Conservation (phyloP, 2,113 vertebrate species). For the Notechis scutatus region DNA sequence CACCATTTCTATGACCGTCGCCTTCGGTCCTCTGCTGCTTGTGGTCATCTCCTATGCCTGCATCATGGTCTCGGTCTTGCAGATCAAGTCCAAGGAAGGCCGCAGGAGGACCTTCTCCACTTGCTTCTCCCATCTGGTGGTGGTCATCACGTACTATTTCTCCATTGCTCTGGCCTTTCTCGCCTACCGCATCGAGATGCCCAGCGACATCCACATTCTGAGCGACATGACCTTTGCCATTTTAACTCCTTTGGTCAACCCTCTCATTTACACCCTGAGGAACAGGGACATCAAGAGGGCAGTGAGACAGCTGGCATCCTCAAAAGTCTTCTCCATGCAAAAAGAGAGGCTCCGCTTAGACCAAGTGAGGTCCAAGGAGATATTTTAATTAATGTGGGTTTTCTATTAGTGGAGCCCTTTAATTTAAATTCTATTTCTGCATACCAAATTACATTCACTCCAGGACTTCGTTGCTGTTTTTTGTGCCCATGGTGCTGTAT, state of each 20-base stretch:
- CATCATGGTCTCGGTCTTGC: conserved; percentile 21
- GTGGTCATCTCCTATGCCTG: conserved; percentile 10
- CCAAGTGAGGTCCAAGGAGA: neutral
- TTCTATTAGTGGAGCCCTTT: neutral
- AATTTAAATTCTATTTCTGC: neutral
- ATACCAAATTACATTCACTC: neutral
- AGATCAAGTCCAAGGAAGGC: conserved; percentile 32
- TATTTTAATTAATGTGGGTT: neutral
- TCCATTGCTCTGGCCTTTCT: conserved; percentile 1
- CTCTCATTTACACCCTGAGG: conserved; percentile 39
- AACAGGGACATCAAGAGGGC: conserved; percentile 55
- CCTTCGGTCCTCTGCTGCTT: conserved; percentile 20
- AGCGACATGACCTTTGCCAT: conserved; percentile 35
- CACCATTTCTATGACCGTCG: conserved; percentile 27
- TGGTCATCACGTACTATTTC: conserved; percentile 46
- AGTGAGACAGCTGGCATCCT: conserved; percentile 13
- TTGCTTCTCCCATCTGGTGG: conserved; percentile 44
- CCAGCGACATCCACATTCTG: conserved; percentile 25
- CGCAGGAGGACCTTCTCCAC: conserved; percentile 38
- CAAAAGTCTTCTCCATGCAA: neutral
- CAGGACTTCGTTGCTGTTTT: no score
- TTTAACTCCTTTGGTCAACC: conserved; percentile 43
- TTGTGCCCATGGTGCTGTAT: neutral
- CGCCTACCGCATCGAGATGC: conserved; percentile 32
- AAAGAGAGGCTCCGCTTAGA: neutral